These are phyloP conservation scores for Labeo rohita DNA, from an alignment of 2,113 vertebrate genomes.

Conservation along the genomic window DNA sequence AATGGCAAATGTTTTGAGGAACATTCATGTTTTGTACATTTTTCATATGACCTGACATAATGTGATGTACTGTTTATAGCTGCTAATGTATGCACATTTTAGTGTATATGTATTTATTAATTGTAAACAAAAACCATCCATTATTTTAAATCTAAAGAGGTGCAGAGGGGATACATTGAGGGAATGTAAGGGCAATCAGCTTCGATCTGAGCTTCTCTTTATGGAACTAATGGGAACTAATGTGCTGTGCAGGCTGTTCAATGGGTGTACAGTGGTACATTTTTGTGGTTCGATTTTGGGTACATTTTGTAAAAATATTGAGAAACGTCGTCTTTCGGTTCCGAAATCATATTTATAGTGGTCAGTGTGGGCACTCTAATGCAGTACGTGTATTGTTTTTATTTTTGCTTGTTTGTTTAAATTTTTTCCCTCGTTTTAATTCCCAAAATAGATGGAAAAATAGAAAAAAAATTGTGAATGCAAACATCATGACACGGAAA, in stretches of 20 bases:
- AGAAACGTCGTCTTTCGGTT: slow-evolving; percentile 79
- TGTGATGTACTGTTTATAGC: slow-evolving; percentile 97
- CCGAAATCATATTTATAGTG: slow-evolving; percentile 77
- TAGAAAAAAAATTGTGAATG: slow-evolving; percentile 71
- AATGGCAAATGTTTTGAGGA: slow-evolving; percentile 85
- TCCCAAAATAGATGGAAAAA: slow-evolving; percentile 78
- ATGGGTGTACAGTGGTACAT: slow-evolving; percentile 85
- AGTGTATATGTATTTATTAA: slow-evolving; percentile 91
- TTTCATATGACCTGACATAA: slow-evolving; percentile 95
- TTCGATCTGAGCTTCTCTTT: slow-evolving; percentile 80
- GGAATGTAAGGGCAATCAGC: slow-evolving; percentile 77
- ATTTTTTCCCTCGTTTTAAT: slow-evolving; percentile 11
- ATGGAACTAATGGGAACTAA: slow-evolving; percentile 80
- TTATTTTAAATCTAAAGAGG: slow-evolving; percentile 83
- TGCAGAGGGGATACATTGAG: slow-evolving; percentile 53
- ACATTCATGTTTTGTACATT: slow-evolving; percentile 98
- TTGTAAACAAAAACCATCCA: slow-evolving; percentile 85
- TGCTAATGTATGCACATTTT: slow-evolving; percentile 96
- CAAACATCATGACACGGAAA: slow-evolving; percentile 93
- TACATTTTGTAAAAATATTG: slow-evolving; percentile 86
- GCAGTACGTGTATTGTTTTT: slow-evolving; percentile 52
- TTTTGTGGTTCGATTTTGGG: slow-evolving; percentile 37
- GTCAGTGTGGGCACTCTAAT: slow-evolving; percentile 78
- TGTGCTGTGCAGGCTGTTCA: slow-evolving; percentile 84
- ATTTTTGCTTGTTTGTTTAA: slow-evolving; percentile 31